phyloP scores from a whole-genome alignment of 2,113 vertebrate genomes.

The Bathybates hornii region DNA sequence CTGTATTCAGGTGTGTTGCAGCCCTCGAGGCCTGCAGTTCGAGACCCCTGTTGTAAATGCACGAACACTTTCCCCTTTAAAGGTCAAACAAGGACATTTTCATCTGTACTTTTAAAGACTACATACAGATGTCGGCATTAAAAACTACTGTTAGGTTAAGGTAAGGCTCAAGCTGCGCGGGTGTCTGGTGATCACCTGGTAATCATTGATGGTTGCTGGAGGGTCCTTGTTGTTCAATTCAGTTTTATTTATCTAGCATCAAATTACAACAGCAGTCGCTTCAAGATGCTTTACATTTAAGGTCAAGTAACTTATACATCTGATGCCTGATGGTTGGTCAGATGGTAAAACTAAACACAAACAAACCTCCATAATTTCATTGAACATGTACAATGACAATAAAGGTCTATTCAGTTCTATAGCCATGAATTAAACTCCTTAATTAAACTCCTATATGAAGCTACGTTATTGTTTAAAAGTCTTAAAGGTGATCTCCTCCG shows the following conservation, averaged over 20 bases:
- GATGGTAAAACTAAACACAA: background rate
- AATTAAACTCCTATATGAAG: background rate
- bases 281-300: background rate
- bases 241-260: background rate
- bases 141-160: background rate
- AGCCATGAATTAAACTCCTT: rapidly evolving
- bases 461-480: background rate
- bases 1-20: background rate
- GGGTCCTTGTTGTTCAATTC: background rate
- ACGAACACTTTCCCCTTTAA: background rate
- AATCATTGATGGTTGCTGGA: background rate
- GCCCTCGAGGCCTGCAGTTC: rapidly evolving
- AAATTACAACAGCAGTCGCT: background rate
- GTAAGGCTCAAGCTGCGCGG: background rate
- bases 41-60: background rate
- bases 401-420: background rate
- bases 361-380: background rate
- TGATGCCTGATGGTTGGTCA: background rate
- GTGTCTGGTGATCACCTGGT: background rate
- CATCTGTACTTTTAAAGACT: background rate
- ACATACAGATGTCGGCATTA: background rate
- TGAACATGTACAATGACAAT: background rate
- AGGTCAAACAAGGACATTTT: background rate
- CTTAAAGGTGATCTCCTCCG: background rate
- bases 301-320: background rate